Base-by-base conservation (phyloP, 2,113 vertebrate genomes). In the Irena cyanogastra region DNA sequence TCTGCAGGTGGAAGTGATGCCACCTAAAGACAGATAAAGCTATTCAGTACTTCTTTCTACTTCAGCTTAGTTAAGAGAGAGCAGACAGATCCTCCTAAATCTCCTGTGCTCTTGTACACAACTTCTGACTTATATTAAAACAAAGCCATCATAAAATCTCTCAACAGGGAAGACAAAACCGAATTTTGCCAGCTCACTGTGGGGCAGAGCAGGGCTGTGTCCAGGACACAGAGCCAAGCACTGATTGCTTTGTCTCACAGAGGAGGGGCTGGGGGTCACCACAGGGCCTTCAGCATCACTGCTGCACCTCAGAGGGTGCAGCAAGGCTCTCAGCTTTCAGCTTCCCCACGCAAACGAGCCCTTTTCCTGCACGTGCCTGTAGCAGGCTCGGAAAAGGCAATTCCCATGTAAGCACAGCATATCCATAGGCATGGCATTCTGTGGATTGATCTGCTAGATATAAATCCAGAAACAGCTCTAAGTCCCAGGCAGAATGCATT, bases 241-340 rank as follows among this genome's bases (percentile, higher is more conserved):
- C 44, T 53, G 9, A 18, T 41, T 57, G 35, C 8, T 53, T 64
- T 57, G 28, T 35, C 52, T 42, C 8, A 6, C 18, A 11, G 5
- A n/a, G n/a, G 15, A 3, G 3, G 9, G 12, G 5, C 28, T 54
- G 33, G 11, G 42, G 13, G 5, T 27, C 50, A 14, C 23, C 9
- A 22, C 26, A 39, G 45, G 7, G 3, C 6, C 50, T 1, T 3
- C n/a, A 69, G 19, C 35, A 54, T 39, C 5, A 0, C 59, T 56
- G 15, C 54, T 65, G 15, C 2, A 1, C 41, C 39, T 69, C n/a
- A 56, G 49, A 2, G 5, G 31, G 2, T 1, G 2, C 5, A 52
- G 15, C 22, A 79, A 53, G 23, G 16, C 6, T 23, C 19, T 16
- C n/a, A 23, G 16, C 12, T 19, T 79, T 70, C 79, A 76, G 4